Conservation (phyloP, 2,113 vertebrate genomes). For the Cyanoramphus novaezelandiae region DNA sequence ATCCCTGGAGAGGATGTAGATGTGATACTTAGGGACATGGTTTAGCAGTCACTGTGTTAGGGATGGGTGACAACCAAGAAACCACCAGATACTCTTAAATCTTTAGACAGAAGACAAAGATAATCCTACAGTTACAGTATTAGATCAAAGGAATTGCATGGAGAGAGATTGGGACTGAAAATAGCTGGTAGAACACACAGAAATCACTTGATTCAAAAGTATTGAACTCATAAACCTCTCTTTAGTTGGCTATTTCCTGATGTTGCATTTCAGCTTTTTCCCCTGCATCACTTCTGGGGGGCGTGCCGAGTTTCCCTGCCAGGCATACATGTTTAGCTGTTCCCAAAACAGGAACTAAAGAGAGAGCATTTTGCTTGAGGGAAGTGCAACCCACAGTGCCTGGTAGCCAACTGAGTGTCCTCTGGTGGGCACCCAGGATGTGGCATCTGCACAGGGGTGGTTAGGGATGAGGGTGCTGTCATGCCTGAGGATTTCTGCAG, state of each 20-base stretch:
- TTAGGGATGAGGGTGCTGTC: background rate
- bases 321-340: background rate
- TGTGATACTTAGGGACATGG: background rate
- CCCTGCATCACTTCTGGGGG: background rate
- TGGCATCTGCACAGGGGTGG: background rate
- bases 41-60: background rate
- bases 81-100: background rate
- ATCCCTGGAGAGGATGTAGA: background rate
- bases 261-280: background rate
- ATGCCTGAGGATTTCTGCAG: background rate
- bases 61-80: background rate
- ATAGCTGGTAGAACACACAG: background rate
- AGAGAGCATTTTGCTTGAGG: background rate
- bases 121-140: background rate
- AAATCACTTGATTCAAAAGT: background rate
- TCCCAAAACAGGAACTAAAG: background rate
- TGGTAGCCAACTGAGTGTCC: no score
- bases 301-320: background rate
- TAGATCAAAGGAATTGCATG: background rate
- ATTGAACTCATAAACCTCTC: background rate
- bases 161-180: background rate
- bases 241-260: background rate
- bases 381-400: background rate
- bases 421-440: rapidly evolving
- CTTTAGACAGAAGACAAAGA: background rate